Percentiles rank a stretch among this genome's conserved stretches.
phyloP scores from a whole-genome alignment of 2,113 vertebrate genomes.

The Hippocampus abdominalis region DNA sequence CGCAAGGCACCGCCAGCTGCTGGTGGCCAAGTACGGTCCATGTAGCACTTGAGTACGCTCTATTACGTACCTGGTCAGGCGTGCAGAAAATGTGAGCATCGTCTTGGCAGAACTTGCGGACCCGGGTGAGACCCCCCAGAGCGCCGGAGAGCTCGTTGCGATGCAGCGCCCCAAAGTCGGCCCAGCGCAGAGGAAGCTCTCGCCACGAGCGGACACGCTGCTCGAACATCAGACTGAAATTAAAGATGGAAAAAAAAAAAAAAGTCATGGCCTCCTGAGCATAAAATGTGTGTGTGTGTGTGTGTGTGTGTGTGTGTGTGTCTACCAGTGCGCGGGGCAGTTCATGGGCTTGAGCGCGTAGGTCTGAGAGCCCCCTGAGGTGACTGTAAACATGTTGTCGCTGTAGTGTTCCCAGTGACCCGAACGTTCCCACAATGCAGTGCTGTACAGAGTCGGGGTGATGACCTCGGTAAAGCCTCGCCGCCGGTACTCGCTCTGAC shows the following conservation, averaged over 20 bases:
- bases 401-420: constrained; percentile 92
- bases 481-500: constrained; percentile 79
- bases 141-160: constrained; percentile 83
- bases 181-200: constrained; percentile 87
- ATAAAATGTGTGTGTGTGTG: neutral
- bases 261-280: neutral
- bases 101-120: constrained; percentile 87
- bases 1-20: too few species aligned
- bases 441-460: constrained; percentile 85
- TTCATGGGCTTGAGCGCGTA: constrained; percentile 96
- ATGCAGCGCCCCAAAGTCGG: constrained; percentile 89
- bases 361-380: constrained; percentile 59
- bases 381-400: constrained; percentile 85
- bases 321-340: constrained; percentile 92
- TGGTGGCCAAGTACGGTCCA: neutral
- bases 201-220: constrained; percentile 88
- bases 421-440: constrained; percentile 83
- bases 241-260: neutral
- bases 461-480: constrained; percentile 87
- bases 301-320: neutral
- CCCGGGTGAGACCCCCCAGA: constrained; percentile 82
- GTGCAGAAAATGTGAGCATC: constrained; percentile 91
- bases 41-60: neutral
- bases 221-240: constrained; percentile 84
- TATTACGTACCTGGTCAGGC: constrained; percentile 77